phyloP scores from a whole-genome alignment of 2,113 vertebrate species.

The Lates calcarifer region DNA sequence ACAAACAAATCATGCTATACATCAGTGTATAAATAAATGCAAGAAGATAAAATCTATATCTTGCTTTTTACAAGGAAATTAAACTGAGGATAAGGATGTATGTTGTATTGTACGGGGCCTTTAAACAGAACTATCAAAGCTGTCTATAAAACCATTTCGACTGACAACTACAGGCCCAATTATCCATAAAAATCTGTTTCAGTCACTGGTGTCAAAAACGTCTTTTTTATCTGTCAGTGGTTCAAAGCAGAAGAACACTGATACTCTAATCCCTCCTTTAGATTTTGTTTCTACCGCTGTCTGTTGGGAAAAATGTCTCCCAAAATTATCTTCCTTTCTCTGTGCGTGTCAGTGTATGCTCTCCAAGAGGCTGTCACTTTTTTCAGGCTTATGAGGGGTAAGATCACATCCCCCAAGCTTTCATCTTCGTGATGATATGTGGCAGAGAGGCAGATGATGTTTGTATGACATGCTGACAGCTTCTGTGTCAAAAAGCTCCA shows the following conservation, averaged over 20 bases:
- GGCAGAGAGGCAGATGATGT: slow-evolving; percentile 57
- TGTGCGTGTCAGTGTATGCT: slow-evolving; percentile 38
- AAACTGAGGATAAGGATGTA: background rate
- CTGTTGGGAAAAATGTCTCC: slow-evolving; percentile 35
- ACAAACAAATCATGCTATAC: background rate
- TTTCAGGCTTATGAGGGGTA: slow-evolving; percentile 60
- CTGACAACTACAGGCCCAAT: slow-evolving; percentile 28
- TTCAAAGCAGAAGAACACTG: slow-evolving; percentile 59
- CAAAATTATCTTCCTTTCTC: slow-evolving; percentile 44
- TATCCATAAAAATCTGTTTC: slow-evolving; percentile 52
- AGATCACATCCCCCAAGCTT: slow-evolving; percentile 56
- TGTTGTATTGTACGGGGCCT: background rate
- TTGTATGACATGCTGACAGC: slow-evolving; percentile 54
- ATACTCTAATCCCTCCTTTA: slow-evolving; percentile 64
- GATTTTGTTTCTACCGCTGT: slow-evolving; percentile 60
- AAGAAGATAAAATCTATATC: too few relatives aligned
- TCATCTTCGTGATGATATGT: slow-evolving; percentile 63
- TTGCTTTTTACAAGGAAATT: background rate
- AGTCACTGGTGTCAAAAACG: slow-evolving; percentile 44
- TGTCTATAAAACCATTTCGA: slow-evolving; percentile 24
- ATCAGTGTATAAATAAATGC: background rate
- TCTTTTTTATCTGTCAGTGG: slow-evolving; percentile 50
- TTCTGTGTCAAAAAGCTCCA: slow-evolving; percentile 42
- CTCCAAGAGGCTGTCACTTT: slow-evolving; percentile 54
- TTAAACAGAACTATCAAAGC: background rate